phyloP scores from a whole-genome alignment of 1,140 invertebrate genomes.

The Tetragnatha versicolor region DNA sequence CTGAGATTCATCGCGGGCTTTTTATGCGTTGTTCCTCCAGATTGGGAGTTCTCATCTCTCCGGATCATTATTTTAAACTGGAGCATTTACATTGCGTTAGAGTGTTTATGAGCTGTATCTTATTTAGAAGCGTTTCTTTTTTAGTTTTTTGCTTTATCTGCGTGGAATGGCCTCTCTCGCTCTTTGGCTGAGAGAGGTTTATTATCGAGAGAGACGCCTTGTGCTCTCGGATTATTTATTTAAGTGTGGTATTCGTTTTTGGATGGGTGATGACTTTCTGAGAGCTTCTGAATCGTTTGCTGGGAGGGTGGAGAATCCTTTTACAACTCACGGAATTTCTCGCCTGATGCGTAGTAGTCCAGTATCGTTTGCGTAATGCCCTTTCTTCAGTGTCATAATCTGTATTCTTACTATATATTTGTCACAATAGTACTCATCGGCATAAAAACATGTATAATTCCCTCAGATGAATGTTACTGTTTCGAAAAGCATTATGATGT shows the following conservation, averaged over 20 bases:
- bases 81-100: conserved; percentile 40
- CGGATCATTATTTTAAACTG: conserved; percentile 30
- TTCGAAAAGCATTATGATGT: too few species aligned
- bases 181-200: conserved; percentile 11
- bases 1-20: conserved; percentile 18
- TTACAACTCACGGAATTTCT: neutral
- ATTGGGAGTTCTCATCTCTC: conserved; percentile 41
- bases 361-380: too few species aligned
- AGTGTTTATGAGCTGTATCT: conserved; percentile 37
- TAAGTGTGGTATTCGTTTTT: conserved; percentile 11
- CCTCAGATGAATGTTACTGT: too few species aligned
- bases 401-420: too few species aligned
- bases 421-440: too few species aligned
- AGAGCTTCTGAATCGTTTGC: neutral
- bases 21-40: conserved; percentile 26
- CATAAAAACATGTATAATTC: too few species aligned
- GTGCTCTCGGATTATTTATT: conserved; percentile 30
- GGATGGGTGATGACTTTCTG: neutral
- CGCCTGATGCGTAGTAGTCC: too few species aligned
- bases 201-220: conserved; percentile 29
- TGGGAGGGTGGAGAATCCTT: neutral
- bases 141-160: too few species aligned
- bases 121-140: conserved; percentile 17
- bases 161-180: conserved; percentile 10
- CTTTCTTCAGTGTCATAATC: too few species aligned